Conservation (phyloP, 2,797 vertebrate genomes). For the Astyanax mexicanus region DNA sequence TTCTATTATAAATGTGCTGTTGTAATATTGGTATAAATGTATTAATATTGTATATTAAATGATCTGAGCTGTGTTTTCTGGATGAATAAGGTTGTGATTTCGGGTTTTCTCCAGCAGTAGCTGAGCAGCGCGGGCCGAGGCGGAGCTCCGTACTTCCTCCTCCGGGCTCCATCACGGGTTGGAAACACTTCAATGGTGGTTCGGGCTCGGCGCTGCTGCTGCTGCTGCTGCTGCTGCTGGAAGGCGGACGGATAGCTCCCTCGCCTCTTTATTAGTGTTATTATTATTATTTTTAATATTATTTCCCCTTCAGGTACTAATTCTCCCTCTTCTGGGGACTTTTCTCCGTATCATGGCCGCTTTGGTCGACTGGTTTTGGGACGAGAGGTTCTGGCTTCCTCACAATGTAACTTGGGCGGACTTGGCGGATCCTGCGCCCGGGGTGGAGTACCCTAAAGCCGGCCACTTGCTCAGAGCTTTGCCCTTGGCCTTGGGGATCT, state of each 20-base stretch:
- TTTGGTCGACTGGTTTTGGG: conserved; percentile 95
- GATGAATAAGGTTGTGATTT: too few relatives aligned
- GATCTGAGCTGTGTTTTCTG: too few relatives aligned
- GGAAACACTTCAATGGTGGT: conserved; percentile 42
- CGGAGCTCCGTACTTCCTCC: conserved; percentile 12
- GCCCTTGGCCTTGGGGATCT: conserved; percentile 88
- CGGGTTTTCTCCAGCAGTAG: not conserved
- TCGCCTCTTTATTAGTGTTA: not conserved
- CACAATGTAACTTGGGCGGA: conserved; percentile 97
- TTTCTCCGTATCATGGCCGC: conserved; percentile 75
- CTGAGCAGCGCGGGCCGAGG: not conserved
- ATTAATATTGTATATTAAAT: too few relatives aligned
- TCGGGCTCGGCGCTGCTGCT: conserved; percentile 25
- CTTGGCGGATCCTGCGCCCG: conserved; percentile 81
- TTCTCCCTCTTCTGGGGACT: conserved; percentile 55
- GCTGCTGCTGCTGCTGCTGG: too few relatives aligned
- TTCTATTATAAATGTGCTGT: too few relatives aligned
- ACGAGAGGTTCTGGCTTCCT: conserved; percentile 95
- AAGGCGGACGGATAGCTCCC: not conserved
- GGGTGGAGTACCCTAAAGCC: conserved; percentile 85
- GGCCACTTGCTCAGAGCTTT: conserved; percentile 86
- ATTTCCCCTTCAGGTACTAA: conserved; percentile 48
- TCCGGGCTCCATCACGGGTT: conserved; percentile 14
- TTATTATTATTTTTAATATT: not conserved
- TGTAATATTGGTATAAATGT: too few relatives aligned